phyloP scores from a whole-genome alignment of 2,797 vertebrate species.

The Triplophysa bombifrons region DNA sequence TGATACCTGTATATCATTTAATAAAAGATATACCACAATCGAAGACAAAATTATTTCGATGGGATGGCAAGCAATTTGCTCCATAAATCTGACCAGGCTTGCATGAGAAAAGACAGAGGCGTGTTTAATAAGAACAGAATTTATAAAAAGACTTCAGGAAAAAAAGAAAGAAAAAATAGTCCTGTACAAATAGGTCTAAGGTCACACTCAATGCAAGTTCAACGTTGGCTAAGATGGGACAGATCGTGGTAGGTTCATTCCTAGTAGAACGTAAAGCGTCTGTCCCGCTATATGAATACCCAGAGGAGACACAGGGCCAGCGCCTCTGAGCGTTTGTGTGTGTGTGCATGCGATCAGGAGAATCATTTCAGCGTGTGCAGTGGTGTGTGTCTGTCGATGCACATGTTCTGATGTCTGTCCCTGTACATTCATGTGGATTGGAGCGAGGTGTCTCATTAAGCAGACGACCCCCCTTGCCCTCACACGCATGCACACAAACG shows the following conservation, averaged over 20 bases:
- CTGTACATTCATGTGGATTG: slow-evolving; percentile 35
- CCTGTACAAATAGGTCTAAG: background rate
- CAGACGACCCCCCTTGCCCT: slow-evolving; percentile 24
- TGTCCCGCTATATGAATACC: slow-evolving; percentile 31
- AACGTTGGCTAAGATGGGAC: slow-evolving; percentile 4
- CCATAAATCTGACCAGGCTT: background rate
- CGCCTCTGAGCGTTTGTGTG: slow-evolving; percentile 18
- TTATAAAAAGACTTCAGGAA: background rate
- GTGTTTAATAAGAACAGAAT: background rate
- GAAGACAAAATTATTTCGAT: too few relatives aligned
- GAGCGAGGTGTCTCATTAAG: slow-evolving; percentile 57
- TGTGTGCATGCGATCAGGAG: background rate
- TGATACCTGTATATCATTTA: too few relatives aligned
- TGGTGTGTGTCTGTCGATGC: slow-evolving; percentile 47
- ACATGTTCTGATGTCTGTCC: slow-evolving; percentile 43
- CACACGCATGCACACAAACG: slow-evolving; percentile 5
- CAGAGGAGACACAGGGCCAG: slow-evolving; percentile 15
- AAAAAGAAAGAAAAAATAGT: too few relatives aligned
- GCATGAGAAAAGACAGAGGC: background rate
- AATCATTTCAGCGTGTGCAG: slow-evolving; percentile 33
- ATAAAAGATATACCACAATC: too few relatives aligned
- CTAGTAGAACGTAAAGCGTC: slow-evolving; percentile 36
- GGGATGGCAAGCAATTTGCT: background rate
- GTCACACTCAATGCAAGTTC: slow-evolving; percentile 14
- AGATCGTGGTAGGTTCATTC: background rate